Conservation (phyloP, 2,888 invertebrate genomes). For the Campoplex nolae region DNA sequence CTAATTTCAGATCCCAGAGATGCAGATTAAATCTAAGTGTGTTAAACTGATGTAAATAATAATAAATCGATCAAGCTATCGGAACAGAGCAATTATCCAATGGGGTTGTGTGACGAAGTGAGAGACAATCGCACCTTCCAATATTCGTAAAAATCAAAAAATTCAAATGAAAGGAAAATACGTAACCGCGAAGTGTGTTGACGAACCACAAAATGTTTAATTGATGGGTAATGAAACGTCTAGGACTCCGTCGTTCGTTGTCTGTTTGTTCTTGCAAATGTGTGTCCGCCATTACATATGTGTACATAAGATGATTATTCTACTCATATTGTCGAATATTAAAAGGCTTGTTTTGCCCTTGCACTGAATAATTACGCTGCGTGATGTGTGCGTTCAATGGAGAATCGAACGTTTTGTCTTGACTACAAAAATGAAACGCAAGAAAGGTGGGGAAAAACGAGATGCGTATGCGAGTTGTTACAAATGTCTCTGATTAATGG, state of each 20-base stretch:
- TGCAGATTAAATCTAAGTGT: constrained; percentile 65
- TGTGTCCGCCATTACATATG: constrained; percentile 30
- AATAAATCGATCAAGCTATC: constrained; percentile 59
- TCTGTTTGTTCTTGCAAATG: constrained; percentile 36
- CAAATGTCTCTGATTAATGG: constrained; percentile 37
- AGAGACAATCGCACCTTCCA: constrained; percentile 22
- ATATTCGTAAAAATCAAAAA: constrained; percentile 46
- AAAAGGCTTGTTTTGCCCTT: constrained; percentile 67
- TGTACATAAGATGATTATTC: constrained; percentile 63
- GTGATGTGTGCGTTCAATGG: constrained; percentile 51
- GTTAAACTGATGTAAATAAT: constrained; percentile 67
- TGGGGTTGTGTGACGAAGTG: constrained; percentile 68
- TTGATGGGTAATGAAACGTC: constrained; percentile 53
- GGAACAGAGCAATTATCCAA: constrained; percentile 60
- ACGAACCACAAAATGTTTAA: constrained; percentile 59
- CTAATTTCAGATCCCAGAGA: not conserved
- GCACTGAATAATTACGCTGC: constrained; percentile 70
- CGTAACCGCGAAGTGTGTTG: constrained; percentile 51
- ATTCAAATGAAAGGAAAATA: constrained; percentile 13
- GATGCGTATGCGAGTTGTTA: constrained; percentile 24
- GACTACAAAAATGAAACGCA: constrained; percentile 41
- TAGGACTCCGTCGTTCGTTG: constrained; percentile 52
- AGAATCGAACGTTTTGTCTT: constrained; percentile 69
- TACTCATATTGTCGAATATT: constrained; percentile 44
- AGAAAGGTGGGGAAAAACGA: constrained; percentile 13